These are phyloP conservation scores for Drosophila biarmipes DNA, from an alignment of 1,140 invertebrate species.

Conservation along the genomic window DNA sequence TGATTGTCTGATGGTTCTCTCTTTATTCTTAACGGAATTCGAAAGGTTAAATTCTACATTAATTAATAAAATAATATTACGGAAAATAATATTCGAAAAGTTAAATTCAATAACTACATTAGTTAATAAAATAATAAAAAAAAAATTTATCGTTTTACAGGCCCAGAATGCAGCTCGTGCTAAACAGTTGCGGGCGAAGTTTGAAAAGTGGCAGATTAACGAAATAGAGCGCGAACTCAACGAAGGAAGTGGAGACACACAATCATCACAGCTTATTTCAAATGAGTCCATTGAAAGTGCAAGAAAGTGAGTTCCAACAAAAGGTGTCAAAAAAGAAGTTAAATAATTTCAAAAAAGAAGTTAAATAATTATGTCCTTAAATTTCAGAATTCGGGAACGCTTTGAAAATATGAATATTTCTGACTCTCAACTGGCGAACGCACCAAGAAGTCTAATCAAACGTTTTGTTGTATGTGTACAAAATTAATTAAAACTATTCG, in stretches of 20 bases:
- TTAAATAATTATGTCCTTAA: background rate
- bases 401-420: conserved; percentile 91
- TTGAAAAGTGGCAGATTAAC: conserved; percentile 94
- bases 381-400: conserved; percentile 89
- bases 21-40: too few species aligned
- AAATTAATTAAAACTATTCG: background rate
- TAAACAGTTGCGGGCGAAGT: conserved; percentile 94
- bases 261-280: conserved; percentile 85
- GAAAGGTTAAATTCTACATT: too few species aligned
- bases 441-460: conserved; percentile 89
- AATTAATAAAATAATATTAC: too few species aligned
- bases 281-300: conserved; percentile 90
- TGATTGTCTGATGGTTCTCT: too few species aligned
- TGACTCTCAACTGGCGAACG: conserved; percentile 86
- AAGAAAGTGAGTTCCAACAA: conserved; percentile 85
- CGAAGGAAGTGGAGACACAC: conserved; percentile 75
- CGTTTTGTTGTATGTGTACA: conserved; percentile 92
- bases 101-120: too few species aligned
- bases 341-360: background rate
- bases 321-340: too few species aligned
- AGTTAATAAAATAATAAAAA: too few species aligned
- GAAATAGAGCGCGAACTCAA: conserved; percentile 86
- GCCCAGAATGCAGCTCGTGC: conserved; percentile 93
- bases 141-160: conserved; percentile 78
- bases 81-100: too few species aligned